These are phyloP conservation scores for Armadillidium nasatum DNA, from an alignment of 1,140 invertebrate genomes.

Conservation along the genomic window DNA sequence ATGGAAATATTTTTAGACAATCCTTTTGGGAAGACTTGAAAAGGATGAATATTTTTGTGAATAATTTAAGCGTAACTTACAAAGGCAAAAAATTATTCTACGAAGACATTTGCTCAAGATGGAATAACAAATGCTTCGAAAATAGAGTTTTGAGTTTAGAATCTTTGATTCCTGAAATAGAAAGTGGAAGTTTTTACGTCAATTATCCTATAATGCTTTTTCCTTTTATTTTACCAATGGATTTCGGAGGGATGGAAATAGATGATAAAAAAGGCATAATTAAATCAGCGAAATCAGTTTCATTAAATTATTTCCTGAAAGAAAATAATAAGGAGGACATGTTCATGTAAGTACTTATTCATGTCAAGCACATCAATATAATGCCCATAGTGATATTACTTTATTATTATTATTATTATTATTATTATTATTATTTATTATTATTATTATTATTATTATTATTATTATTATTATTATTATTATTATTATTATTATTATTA, in stretches of 20 bases:
- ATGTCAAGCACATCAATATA: too few species aligned
- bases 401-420: too few species aligned
- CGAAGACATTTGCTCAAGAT: constrained; percentile 74
- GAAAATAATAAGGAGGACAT: neutral
- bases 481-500: too few species aligned
- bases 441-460: too few species aligned
- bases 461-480: too few species aligned
- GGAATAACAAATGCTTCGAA: constrained; percentile 72
- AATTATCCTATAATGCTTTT: constrained; percentile 84
- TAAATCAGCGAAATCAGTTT: neutral
- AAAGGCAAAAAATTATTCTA: constrained; percentile 66
- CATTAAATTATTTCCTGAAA: neutral
- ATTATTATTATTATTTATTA: too few species aligned
- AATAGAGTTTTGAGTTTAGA: constrained; percentile 81
- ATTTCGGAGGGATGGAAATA: constrained; percentile 70
- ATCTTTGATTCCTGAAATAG: constrained; percentile 71
- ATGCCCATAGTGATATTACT: too few species aligned
- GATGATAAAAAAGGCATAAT: neutral
- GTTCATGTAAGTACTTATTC: too few species aligned
- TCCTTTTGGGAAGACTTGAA: constrained; percentile 73
- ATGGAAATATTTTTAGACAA: constrained; percentile 67
- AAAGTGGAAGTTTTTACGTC: constrained; percentile 65
- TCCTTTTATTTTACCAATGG: constrained; percentile 78
- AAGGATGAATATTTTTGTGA: constrained; percentile 68
- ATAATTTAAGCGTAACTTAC: constrained; percentile 65